These are phyloP conservation scores for Brachirus orientalis DNA, from an alignment of 2,113 vertebrate species.

Conservation along the genomic window DNA sequence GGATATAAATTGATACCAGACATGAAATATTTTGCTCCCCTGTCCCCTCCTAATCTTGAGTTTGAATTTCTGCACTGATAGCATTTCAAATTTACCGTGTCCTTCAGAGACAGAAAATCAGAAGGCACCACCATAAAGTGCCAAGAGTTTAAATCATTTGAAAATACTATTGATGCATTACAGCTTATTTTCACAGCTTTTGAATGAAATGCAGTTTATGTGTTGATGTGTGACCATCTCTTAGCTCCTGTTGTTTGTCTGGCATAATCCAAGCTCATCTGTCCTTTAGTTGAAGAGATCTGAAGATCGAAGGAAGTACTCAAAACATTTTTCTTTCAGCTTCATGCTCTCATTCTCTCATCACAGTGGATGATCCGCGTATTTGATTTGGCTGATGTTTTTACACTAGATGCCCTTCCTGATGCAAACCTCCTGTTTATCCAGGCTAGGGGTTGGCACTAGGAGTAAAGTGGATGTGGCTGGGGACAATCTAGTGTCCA, in stretches of 20 bases:
- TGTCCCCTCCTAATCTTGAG: no score
- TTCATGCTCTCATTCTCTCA: no score
- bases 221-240: constrained; percentile 2
- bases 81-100: constrained; percentile 32
- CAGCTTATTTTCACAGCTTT: neutral
- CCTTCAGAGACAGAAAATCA: constrained; percentile 48
- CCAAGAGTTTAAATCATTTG: neutral
- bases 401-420: no score
- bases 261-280: neutral
- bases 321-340: no score
- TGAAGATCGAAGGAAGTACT: no score
- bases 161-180: neutral
- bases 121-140: no score
- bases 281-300: neutral
- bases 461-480: no score
- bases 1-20: constrained; percentile 16
- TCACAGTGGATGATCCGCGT: no score
- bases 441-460: no score
- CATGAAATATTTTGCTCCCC: constrained; percentile 13
- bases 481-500: no score
- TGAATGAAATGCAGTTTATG: neutral
- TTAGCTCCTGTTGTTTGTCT: neutral
- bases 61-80: constrained; percentile 47
- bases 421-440: no score
- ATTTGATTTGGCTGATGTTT: no score